Conservation (phyloP, 1,140 invertebrate species). For the Dendroctonus ponderosae region DNA sequence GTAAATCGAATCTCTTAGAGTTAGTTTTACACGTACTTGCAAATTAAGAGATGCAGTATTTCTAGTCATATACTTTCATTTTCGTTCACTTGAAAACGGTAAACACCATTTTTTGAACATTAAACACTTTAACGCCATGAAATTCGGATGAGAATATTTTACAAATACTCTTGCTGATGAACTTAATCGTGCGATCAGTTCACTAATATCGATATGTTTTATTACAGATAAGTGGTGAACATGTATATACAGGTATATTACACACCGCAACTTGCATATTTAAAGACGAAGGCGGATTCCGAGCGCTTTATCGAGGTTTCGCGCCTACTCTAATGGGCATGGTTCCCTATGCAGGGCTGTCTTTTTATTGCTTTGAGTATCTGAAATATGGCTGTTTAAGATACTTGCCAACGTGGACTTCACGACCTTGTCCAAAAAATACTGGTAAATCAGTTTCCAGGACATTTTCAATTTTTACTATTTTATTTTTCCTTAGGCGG, state of each 20-base stretch:
- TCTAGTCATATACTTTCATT: too few species aligned
- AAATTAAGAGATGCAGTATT: too few species aligned
- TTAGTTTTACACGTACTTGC: too few species aligned
- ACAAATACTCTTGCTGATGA: too few species aligned
- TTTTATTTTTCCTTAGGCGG: conserved; percentile 55
- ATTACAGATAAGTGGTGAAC: conserved; percentile 75
- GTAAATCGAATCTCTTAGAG: too few species aligned
- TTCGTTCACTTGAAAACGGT: too few species aligned
- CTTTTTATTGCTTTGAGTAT: conserved; percentile 88
- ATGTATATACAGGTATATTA: conserved; percentile 74
- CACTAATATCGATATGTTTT: background rate
- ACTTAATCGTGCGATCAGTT: background rate
- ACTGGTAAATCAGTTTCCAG: conserved; percentile 48
- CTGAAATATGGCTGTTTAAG: conserved; percentile 81
- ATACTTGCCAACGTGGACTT: conserved; percentile 70
- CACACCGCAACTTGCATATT: conserved; percentile 73
- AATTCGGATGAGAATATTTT: too few species aligned
- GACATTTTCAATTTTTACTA: background rate
- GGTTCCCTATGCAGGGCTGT: conserved; percentile 88
- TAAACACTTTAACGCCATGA: too few species aligned
- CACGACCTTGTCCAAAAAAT: conserved; percentile 69
- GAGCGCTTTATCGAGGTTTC: conserved; percentile 86
- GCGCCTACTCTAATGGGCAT: conserved; percentile 85
- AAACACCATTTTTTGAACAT: too few species aligned
- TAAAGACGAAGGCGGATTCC: conserved; percentile 78